These are phyloP conservation scores for Taenaris catops DNA, from an alignment of 2,888 invertebrate species.

Conservation along the genomic window DNA sequence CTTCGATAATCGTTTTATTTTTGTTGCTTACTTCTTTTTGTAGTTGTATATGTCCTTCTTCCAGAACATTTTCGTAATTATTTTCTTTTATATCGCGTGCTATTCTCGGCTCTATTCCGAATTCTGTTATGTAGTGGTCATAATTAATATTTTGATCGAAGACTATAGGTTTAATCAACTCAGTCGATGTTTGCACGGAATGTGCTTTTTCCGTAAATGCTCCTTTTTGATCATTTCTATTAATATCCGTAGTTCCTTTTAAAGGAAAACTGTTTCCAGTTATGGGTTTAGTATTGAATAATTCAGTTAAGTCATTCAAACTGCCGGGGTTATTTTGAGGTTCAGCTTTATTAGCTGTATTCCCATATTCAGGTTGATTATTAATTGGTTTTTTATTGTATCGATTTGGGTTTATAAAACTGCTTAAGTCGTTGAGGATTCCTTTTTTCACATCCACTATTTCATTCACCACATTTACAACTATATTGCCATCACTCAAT, in stretches of 20 bases:
- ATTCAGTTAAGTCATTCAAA: too few species aligned
- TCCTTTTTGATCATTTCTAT: background rate
- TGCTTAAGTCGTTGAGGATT: slow-evolving; percentile 7
- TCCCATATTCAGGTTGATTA: background rate
- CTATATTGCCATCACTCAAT: slow-evolving; percentile 6
- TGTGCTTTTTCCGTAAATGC: too few species aligned
- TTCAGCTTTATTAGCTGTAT: too few species aligned
- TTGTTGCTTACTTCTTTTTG: background rate
- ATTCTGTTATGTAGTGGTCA: background rate
- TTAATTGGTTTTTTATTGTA: slow-evolving; percentile 2
- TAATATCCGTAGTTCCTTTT: background rate
- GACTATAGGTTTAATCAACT: too few species aligned
- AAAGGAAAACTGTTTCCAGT: too few species aligned
- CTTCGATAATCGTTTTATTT: background rate
- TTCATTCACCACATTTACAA: slow-evolving; percentile 3
- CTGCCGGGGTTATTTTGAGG: too few species aligned
- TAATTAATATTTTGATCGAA: too few species aligned
- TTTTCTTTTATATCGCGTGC: background rate
- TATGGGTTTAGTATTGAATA: too few species aligned
- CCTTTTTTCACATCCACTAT: slow-evolving; percentile 11
- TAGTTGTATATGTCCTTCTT: background rate
- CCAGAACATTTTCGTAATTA: background rate
- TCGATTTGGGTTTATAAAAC: slow-evolving; percentile 2
- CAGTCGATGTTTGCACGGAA: too few species aligned
- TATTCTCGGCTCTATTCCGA: slow-evolving; percentile 7